These are phyloP conservation scores for Euphydryas editha DNA, from an alignment of 2,888 invertebrate species.

Conservation along the genomic window DNA sequence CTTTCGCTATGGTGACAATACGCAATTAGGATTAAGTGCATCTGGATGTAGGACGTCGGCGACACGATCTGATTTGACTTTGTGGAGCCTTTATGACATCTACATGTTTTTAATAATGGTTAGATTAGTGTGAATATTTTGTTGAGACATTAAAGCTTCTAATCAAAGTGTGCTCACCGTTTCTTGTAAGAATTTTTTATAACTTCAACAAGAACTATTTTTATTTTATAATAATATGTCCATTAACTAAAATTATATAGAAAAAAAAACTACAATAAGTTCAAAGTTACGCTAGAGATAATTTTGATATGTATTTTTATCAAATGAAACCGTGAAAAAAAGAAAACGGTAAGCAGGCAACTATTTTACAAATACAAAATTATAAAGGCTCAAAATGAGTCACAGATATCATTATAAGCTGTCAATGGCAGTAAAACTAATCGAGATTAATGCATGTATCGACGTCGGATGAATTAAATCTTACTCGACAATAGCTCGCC, in stretches of 20 bases:
- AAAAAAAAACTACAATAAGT: neutral
- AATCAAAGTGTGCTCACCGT: neutral
- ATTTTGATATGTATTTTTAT: neutral
- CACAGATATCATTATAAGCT: neutral
- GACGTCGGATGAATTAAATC: conserved; percentile 43
- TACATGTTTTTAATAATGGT: neutral
- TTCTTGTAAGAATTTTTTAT: neutral
- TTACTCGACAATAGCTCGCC: conserved; percentile 41
- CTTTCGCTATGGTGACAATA: conserved; percentile 58
- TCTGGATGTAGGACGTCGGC: conserved; percentile 27
- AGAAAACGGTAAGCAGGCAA: neutral
- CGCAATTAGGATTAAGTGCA: conserved; percentile 63
- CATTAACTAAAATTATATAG: neutral
- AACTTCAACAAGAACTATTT: neutral
- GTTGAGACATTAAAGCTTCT: neutral
- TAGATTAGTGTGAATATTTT: neutral
- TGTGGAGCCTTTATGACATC: neutral
- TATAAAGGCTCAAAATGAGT: neutral
- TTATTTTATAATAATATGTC: neutral
- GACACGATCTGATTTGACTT: conserved; percentile 8
- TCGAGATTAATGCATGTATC: conserved; percentile 47
- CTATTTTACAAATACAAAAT: neutral
- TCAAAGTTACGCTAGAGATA: neutral
- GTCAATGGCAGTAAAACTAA: conserved; percentile 30
- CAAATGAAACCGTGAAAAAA: neutral